These are phyloP conservation scores for Urosaurus nigricauda DNA, from an alignment of 2,797 vertebrate genomes.

Conservation along the genomic window DNA sequence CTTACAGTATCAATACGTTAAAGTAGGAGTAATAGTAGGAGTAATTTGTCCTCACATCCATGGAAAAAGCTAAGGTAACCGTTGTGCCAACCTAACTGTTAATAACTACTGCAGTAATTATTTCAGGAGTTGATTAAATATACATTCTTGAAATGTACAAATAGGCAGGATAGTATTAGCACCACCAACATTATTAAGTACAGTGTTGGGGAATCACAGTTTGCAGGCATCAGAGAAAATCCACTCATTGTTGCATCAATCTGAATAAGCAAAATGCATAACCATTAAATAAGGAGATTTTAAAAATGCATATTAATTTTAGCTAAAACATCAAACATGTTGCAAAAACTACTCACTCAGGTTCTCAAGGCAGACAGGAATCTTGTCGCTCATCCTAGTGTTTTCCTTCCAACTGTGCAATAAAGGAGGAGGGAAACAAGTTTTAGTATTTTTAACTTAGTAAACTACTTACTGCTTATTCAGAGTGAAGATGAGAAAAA, in stretches of 20 bases:
- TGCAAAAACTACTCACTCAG: constrained; percentile 73
- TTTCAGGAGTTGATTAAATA: neutral
- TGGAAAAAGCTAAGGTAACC: neutral
- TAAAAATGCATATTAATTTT: neutral
- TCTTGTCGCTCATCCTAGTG: constrained; percentile 75
- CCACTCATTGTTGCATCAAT: neutral
- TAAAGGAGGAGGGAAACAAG: constrained; percentile 54
- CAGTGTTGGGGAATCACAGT: neutral
- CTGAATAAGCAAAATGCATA: neutral
- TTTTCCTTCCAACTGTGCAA: constrained; percentile 41
- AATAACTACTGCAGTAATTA: neutral
- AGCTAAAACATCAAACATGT: neutral
- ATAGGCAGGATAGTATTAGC: neutral
- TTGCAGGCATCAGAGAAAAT: neutral
- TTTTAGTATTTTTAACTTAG: neutral
- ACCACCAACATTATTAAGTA: neutral
- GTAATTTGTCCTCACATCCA: neutral
- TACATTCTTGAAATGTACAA: neutral
- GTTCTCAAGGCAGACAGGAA: constrained; percentile 59
- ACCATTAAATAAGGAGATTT: neutral
- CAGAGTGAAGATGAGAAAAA: neutral
- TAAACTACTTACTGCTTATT: neutral
- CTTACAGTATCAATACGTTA: neutral
- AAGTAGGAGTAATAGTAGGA: too few relatives aligned
- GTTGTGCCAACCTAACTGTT: too few relatives aligned